Base-by-base conservation (phyloP, 1,140 invertebrate genomes). In the Tribolium madens region DNA sequence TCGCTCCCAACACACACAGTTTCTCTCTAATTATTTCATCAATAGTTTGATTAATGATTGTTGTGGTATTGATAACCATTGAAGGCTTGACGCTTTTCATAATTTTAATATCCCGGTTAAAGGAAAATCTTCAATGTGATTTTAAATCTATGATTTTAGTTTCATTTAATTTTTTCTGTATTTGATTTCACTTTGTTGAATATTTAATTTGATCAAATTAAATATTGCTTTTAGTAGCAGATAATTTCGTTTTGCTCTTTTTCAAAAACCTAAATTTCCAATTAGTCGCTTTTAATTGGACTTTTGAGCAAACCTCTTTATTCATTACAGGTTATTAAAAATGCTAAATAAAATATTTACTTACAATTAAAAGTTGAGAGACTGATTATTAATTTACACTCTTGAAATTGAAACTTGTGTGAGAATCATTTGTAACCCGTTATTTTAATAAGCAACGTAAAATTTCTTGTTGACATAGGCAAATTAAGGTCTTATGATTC, bases 11-110 rank as follows among this genome's bases (percentile, higher is more conserved):
- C 50, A 26, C 26, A 50, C 46, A 21, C 10, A 50, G 13, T 2
- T 60, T 21, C 53, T 12, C 69, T 71, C 4, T 72, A 72, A 72
- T 72, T 72, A 72, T 46, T 72, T 72, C 50, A 52, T 52, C 70
- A 72, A 72, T 72, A 72, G 70, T 72, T 72, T 72, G 70, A 72
- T 72, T 72, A 72, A 72, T 72, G 70, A 72, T 72, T 72, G 70
- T 72, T 72, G 21, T 50, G 46, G n/a, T 33, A 72, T 52, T 72
- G 70, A 72, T 72, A 72, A 42, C 70, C 26, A 72, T 72, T 50
- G 46, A 72, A 52, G 46, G 21, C 26, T 72, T 31, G 70, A 18
- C 46, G 26, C 69, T 50, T 48, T 72, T 72, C 57, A 64, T 33
- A 33, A 33, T 31, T 13, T 33, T 33, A 64, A 33, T 36, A 33